A percentile compares a stretch with the other conserved stretches of the same genome.
Evolutionary conservation across 2,888 invertebrate genomes (phyloP).

Genomic region (Bugulina stolonifera): DNA sequence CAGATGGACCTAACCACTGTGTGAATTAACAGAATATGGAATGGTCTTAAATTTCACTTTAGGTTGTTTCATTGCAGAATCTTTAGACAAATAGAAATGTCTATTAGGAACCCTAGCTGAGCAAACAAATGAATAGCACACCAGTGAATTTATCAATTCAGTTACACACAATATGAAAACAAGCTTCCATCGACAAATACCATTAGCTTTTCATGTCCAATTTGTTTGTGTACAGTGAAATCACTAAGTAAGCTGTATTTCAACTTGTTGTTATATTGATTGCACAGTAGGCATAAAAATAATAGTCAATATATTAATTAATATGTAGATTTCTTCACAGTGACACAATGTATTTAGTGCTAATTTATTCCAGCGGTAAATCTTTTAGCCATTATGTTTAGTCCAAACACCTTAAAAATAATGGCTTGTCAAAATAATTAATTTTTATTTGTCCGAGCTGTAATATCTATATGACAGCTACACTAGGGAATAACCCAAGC

Average conservation of each 20-base stretch:
- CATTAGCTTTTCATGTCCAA: not conserved
- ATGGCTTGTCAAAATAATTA: too few relatives aligned
- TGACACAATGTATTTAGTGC: too few relatives aligned
- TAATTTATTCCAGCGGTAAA: too few relatives aligned
- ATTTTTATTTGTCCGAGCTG: too few relatives aligned
- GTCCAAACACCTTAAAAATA: too few relatives aligned
- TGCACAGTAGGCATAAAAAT: too few relatives aligned
- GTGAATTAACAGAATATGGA: constrained; percentile 16
- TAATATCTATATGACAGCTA: too few relatives aligned
- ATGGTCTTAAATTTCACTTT: constrained; percentile 22
- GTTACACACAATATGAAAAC: not conserved
- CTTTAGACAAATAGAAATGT: constrained; percentile 20
- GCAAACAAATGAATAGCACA: constrained; percentile 16
- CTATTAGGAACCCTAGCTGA: constrained; percentile 20
- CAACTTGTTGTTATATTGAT: not conserved
- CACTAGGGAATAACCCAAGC: too few relatives aligned
- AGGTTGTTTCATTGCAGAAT: constrained; percentile 7
- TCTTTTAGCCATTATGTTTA: too few relatives aligned
- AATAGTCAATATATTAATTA: too few relatives aligned
- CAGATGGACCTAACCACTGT: not conserved
- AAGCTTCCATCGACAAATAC: not conserved
- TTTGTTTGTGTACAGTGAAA: not conserved
- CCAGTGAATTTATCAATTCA: constrained; percentile 4
- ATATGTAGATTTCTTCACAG: too few relatives aligned
- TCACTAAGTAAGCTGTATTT: not conserved